Base-by-base conservation (phyloP, 2,113 vertebrate species). In the Engraulis encrasicolus region DNA sequence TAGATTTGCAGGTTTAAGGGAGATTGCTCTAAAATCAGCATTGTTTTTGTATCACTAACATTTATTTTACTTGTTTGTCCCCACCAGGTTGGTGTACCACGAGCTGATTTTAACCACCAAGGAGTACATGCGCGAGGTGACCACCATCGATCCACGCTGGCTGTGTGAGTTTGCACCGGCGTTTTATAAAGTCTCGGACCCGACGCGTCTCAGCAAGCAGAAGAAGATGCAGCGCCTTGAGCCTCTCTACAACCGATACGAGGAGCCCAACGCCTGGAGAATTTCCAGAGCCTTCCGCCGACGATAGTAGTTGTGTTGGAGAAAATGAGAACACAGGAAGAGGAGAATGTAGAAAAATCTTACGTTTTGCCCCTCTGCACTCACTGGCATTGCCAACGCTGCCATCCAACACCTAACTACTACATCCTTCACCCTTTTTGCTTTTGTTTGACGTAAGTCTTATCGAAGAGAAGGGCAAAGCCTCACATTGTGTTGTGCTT, bases 141-240 rank as follows among this genome's bases (percentile, higher is more conserved):
- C 98, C 0, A 99, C 98, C 78, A 99, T 99, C 0, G 98, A 99
- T 83, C 97, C 98, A 0, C 96, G 98, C 85, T 99, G 98, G 98
- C 96, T 99, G 84, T 98, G 99, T 82, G 98, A 99, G 85, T 99
- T 99, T 48, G 93, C 98, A 0, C 98, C 98, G 0, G 98, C 98
- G 79, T 99, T 99, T 94, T 99, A 99, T 93, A 99, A 99, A 90
- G 98, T 99, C 84, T 99, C 98, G 0, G 98, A 99, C 77, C 98
- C 98, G 0, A 99, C 98, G 1, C 97, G 98, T 71, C 96, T 99
- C 89, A 99, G 98, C 97, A 99, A 99, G 88, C 98, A 99, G 95
- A 99, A 99, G 92, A 99, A 99, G 84, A 97, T 99, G 90, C 98
- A 99, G 89, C 91, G 98, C 0, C 95, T 99, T 15, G 98, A 99